Evolutionary conservation across 2,113 vertebrate genomes (phyloP), one percentile per base, ranked within the genome.

Genomic region (Callipepla californica): DNA sequence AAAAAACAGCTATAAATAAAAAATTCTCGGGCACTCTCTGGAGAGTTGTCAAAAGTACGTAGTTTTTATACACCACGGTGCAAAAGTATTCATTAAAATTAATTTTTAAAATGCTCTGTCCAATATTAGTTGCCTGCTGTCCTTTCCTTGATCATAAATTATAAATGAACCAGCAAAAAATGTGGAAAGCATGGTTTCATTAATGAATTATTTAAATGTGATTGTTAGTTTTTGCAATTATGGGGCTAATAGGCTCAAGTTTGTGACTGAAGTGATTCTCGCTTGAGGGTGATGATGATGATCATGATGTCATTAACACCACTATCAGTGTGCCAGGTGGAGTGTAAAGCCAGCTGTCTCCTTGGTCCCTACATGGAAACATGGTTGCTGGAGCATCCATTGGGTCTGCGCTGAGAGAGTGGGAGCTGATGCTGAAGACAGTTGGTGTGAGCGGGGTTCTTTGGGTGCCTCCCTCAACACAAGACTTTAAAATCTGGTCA

Each of bases 1-100:
- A 89, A 89, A 61, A 90, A 80, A 1, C n/a, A 90, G 50, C 86
- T 92, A 84, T 91, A 94, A 92, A 94, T 91, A 93, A 94, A 87
- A 89, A 95, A 91, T 89, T 69, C 59, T 87, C 13, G 9, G 69
- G 74, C 73, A 57, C 15, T 80, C 92, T 67, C 86, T n/a, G 58
- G 48, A 57, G 93, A 42, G 70, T 86, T 90, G 26, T 95, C 92
- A 95, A 79, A 92, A 91, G 57, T 55, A 72, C 5, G 5, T 85
- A 55, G 57, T 3, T 96, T 97, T 94, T 78, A 26, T 93, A 85
- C 2, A 25, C 82, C 4, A 4, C 23, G 40, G 77, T 86, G 70
- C 90, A 76, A 85, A 94, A 94, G 81, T 87, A 81, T 95, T 96
- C 88, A 90, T 95, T 96, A 92, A 92, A 97, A 97, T 96, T 90